Conservation (phyloP, 1,140 invertebrate genomes). For the Drosophila navojoa region DNA sequence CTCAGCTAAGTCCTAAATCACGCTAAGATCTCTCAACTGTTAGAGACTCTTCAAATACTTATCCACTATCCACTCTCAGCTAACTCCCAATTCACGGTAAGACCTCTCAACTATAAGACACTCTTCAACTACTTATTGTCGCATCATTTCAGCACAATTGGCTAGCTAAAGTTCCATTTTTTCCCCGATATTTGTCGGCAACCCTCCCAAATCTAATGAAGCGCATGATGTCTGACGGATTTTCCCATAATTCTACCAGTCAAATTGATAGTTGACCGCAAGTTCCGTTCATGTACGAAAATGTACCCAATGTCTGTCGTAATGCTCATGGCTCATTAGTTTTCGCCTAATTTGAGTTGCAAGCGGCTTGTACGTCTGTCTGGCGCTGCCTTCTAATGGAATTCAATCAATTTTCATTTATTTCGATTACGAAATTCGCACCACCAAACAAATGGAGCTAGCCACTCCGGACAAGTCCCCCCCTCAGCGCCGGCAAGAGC, state of each 20-base stretch:
- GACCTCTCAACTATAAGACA: not conserved
- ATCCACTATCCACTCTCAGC: too few species aligned
- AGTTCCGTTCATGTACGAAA: slow-evolving; percentile 16
- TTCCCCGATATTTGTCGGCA: not conserved
- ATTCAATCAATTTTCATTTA: slow-evolving; percentile 84
- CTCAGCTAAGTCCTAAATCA: too few species aligned
- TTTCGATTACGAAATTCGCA: slow-evolving; percentile 73
- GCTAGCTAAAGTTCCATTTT: not conserved
- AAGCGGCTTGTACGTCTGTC: slow-evolving; percentile 10
- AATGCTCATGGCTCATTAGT: slow-evolving; percentile 77
- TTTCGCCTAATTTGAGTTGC: slow-evolving; percentile 75
- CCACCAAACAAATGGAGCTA: slow-evolving; percentile 40
- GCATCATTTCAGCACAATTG: slow-evolving; percentile 21
- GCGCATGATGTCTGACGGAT: slow-evolving; percentile 32
- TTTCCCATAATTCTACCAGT: slow-evolving; percentile 23
- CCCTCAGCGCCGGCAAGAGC: not conserved
- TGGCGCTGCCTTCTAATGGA: slow-evolving; percentile 60
- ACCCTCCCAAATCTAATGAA: slow-evolving; percentile 27
- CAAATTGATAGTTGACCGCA: slow-evolving; percentile 54
- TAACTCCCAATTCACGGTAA: not conserved
- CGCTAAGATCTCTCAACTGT: too few species aligned
- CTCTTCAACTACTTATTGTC: slow-evolving; percentile 4
- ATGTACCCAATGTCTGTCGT: slow-evolving; percentile 55
- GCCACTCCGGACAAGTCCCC: slow-evolving; percentile 20
- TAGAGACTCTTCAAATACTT: too few species aligned